phyloP scores from a whole-genome alignment of 2,113 vertebrate genomes.

The Cygnus atratus region DNA sequence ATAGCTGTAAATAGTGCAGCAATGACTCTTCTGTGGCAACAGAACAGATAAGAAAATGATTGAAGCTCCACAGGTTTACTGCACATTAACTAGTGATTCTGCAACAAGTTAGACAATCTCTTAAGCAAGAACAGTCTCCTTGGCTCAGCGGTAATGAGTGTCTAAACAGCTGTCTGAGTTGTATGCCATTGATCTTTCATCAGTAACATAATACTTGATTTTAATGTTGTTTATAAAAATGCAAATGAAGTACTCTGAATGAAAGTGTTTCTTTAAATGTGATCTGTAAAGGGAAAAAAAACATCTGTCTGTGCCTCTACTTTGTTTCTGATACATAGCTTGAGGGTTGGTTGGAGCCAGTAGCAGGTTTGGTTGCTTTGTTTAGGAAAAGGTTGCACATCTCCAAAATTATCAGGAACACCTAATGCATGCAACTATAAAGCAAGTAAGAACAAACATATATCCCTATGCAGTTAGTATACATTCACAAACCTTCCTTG shows the following conservation, averaged over 20 bases:
- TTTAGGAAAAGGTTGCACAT: background rate
- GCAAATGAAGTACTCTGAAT: background rate
- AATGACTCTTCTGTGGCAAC: background rate
- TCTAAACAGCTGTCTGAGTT: background rate
- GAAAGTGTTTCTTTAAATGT: background rate
- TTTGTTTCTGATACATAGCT: background rate
- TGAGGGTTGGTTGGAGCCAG: background rate
- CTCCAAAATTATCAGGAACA: background rate
- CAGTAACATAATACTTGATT: background rate
- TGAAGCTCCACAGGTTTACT: background rate
- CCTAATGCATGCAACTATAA: background rate
- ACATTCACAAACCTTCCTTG: background rate
- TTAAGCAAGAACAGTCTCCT: background rate
- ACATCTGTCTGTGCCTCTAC: background rate
- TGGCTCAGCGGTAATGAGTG: background rate
- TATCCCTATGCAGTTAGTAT: background rate
- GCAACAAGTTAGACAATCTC: background rate
- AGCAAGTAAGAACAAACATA: background rate
- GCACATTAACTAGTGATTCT: background rate
- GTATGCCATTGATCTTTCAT: background rate
- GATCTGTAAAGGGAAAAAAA: background rate
- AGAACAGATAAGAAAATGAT: slow-evolving; percentile 29
- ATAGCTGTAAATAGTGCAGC: slow-evolving; percentile 11
- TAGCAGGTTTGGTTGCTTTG: background rate
- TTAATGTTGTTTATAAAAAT: background rate